These are phyloP conservation scores for Porites divaricata DNA, from an alignment of 92 coral and sea anemone genomes.

Conservation along the genomic window DNA sequence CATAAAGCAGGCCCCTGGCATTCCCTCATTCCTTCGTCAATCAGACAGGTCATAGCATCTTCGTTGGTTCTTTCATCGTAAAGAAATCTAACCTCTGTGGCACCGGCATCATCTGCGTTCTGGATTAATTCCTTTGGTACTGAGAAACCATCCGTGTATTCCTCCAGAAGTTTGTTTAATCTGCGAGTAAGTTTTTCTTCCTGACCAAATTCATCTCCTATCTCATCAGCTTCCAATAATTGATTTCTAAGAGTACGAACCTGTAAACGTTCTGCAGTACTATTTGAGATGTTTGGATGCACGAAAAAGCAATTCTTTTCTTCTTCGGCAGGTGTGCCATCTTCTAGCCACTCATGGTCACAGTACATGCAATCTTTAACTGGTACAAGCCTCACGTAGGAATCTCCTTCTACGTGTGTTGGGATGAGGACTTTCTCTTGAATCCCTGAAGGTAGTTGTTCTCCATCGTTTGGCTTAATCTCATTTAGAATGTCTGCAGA, in stretches of 20 bases:
- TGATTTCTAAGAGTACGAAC: slow-evolving; percentile 49
- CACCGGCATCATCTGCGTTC: slow-evolving; percentile 95
- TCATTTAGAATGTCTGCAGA: slow-evolving; percentile 40
- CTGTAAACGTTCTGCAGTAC: slow-evolving; percentile 68
- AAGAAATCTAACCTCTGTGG: slow-evolving; percentile 77
- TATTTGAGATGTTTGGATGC: slow-evolving; percentile 65
- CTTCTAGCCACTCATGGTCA: slow-evolving; percentile 78
- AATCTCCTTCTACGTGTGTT: too few species aligned
- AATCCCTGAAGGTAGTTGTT: too few species aligned
- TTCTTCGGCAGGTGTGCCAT: slow-evolving; percentile 44
- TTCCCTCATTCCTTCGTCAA: slow-evolving; percentile 82
- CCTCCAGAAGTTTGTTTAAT: slow-evolving; percentile 79
- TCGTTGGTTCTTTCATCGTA: slow-evolving; percentile 77
- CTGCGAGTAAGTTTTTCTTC: slow-evolving; percentile 77
- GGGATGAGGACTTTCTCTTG: too few species aligned
- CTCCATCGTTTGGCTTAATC: too few species aligned
- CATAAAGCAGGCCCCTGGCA: slow-evolving; percentile 95
- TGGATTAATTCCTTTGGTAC: slow-evolving; percentile 92
- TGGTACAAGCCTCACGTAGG: too few species aligned
- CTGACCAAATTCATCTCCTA: slow-evolving; percentile 86
- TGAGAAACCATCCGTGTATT: slow-evolving; percentile 88
- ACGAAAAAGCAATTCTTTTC: slow-evolving; percentile 62
- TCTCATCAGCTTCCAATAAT: slow-evolving; percentile 51
- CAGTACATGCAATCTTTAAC: background rate
- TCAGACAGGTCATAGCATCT: slow-evolving; percentile 69